A percentile compares a stretch with the other conserved stretches of the same genome.
These are phyloP conservation scores for Pseudanteris insignis DNA, from an alignment of 2,888 invertebrate genomes.

Conservation along the genomic window DNA sequence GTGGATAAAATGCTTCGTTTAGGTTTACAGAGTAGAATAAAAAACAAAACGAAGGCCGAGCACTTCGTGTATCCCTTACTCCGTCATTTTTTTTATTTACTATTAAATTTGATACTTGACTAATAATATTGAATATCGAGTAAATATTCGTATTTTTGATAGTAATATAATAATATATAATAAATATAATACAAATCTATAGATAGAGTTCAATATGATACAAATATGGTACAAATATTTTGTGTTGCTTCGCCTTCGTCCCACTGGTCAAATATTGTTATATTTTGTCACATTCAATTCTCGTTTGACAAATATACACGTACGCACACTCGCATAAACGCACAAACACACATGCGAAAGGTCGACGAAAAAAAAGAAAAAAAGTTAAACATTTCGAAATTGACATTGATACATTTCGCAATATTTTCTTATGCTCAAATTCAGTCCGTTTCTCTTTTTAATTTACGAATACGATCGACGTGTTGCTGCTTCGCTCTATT, in stretches of 20 bases:
- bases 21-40: slow-evolving; percentile 46
- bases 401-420: slow-evolving; percentile 49
- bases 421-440: slow-evolving; percentile 46
- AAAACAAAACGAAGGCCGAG: slow-evolving; percentile 44
- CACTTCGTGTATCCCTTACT: slow-evolving; percentile 48
- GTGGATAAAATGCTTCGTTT: slow-evolving; percentile 48
- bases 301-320: slow-evolving; percentile 40
- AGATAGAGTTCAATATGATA: slow-evolving; percentile 64
- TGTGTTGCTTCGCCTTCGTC: slow-evolving; percentile 40
- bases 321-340: slow-evolving; percentile 27
- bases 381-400: slow-evolving; percentile 49
- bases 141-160: slow-evolving; percentile 61
- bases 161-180: slow-evolving; percentile 56
- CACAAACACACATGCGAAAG: slow-evolving; percentile 45
- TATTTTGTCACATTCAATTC: slow-evolving; percentile 44
- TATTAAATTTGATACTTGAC: slow-evolving; percentile 65
- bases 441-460: slow-evolving; percentile 41
- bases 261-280: slow-evolving; percentile 43
- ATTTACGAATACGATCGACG: slow-evolving; percentile 25
- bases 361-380: slow-evolving; percentile 37
- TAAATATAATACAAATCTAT: slow-evolving; percentile 65
- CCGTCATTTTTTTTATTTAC: slow-evolving; percentile 59
- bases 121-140: slow-evolving; percentile 65
- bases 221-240: slow-evolving; percentile 64
- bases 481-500: slow-evolving; percentile 14